Conservation (phyloP, 1,140 invertebrate genomes). For the Acromyrmex echinatior region DNA sequence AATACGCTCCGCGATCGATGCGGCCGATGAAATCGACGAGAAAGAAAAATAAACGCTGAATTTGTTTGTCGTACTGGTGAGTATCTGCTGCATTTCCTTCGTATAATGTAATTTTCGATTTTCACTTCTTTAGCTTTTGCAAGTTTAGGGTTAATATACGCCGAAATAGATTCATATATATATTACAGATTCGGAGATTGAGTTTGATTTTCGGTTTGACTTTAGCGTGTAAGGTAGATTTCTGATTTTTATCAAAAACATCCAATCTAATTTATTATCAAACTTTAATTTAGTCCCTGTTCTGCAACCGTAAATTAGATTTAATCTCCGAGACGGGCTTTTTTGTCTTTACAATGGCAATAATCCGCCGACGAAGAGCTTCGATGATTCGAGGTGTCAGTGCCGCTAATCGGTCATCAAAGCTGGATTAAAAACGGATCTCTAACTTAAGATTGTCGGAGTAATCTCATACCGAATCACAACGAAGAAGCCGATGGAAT, state of each 20-base stretch:
- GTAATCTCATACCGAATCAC: conserved; percentile 28
- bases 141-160: conserved; percentile 47
- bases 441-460: conserved; percentile 18
- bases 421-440: conserved; percentile 2
- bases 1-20: not conserved
- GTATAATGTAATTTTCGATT: not conserved
- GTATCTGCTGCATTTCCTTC: conserved; percentile 3
- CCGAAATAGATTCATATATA: not conserved
- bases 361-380: not conserved
- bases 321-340: conserved; percentile 31
- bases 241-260: not conserved
- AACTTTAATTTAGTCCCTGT: not conserved
- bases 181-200: conserved; percentile 9
- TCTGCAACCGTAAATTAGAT: conserved; percentile 17
- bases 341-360: conserved; percentile 24
- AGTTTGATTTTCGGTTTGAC: conserved; percentile 19
- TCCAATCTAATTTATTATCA: not conserved
- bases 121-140: not conserved
- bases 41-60: conserved; percentile 5
- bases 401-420: conserved; percentile 29
- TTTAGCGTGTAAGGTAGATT: not conserved
- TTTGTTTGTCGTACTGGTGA: conserved; percentile 6
- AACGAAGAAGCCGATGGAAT: conserved; percentile 48
- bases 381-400: not conserved
- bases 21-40: not conserved